phyloP scores from a whole-genome alignment of 2,888 invertebrate genomes.

The Meloe dianella region DNA sequence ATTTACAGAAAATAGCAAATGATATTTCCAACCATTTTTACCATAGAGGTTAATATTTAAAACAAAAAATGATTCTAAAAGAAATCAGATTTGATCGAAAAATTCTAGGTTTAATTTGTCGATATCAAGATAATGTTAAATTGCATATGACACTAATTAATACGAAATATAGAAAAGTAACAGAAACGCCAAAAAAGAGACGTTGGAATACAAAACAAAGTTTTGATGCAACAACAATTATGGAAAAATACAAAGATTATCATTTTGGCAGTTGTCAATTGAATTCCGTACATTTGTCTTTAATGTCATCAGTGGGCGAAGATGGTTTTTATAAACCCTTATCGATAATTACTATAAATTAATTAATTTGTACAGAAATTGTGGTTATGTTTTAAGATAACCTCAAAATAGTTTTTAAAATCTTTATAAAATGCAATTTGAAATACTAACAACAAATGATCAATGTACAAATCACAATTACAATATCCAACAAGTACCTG shows the following conservation, averaged over 20 bases:
- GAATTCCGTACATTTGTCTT: constrained; percentile 74
- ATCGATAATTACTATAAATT: constrained; percentile 31
- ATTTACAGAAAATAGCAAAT: constrained; percentile 71
- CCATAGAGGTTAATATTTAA: constrained; percentile 65
- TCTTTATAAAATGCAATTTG: constrained; percentile 23
- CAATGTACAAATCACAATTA: constrained; percentile 21
- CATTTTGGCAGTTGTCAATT: constrained; percentile 75
- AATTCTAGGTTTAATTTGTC: constrained; percentile 62
- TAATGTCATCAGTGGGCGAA: constrained; percentile 61
- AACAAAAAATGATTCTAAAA: constrained; percentile 4
- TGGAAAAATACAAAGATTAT: constrained; percentile 71
- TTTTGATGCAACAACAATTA: constrained; percentile 71
- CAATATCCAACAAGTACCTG: constrained; percentile 29
- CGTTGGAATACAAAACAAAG: constrained; percentile 51
- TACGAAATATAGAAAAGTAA: constrained; percentile 43
- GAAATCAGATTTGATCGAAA: constrained; percentile 7
- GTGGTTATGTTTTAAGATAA: constrained; percentile 5
- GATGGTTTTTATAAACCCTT: constrained; percentile 67
- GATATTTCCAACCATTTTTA: constrained; percentile 66
- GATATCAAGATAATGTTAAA: constrained; percentile 70
- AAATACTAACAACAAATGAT: constrained; percentile 20
- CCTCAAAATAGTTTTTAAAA: constrained; percentile 13
- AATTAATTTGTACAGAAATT: not conserved
- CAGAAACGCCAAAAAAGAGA: constrained; percentile 40
- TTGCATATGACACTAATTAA: constrained; percentile 78